Evolutionary conservation across 2,113 vertebrate genomes (phyloP).

Genomic region (Turnix velox): DNA sequence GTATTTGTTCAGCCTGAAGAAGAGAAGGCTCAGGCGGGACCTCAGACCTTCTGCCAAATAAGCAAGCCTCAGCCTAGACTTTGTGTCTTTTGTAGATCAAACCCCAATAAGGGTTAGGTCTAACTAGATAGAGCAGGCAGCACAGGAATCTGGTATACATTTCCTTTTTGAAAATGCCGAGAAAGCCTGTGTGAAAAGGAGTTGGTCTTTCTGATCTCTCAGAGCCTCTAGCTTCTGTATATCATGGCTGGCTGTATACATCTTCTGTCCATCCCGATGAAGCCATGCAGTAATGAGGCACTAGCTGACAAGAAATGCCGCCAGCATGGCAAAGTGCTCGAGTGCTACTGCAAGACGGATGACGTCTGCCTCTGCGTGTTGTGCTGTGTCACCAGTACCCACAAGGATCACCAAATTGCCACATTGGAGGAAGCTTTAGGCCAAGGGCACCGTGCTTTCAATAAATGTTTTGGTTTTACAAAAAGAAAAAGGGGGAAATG

Average conservation of each 20-base stretch:
- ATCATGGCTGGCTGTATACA: neutral
- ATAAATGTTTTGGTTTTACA: too few species aligned
- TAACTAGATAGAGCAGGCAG: too few species aligned
- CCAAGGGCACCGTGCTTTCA: too few species aligned
- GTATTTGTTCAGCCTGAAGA: neutral
- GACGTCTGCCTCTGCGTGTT: conserved; percentile 76
- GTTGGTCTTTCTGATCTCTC: neutral
- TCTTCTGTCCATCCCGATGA: conserved; percentile 67
- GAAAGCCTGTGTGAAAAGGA: conserved; percentile 13
- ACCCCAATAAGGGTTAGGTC: neutral
- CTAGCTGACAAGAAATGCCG: conserved; percentile 79
- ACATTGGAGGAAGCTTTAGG: neutral
- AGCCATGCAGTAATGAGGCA: conserved; percentile 57
- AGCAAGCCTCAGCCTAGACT: too few species aligned
- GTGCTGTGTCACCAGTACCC: conserved; percentile 62
- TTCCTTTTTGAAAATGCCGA: too few species aligned
- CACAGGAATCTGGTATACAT: too few species aligned
- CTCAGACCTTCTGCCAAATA: too few species aligned
- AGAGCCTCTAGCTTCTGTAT: neutral
- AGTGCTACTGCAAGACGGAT: conserved; percentile 77
- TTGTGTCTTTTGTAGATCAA: neutral
- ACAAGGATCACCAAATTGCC: conserved; percentile 61
- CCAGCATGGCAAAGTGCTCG: conserved; percentile 79
- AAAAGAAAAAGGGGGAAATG: too few species aligned
- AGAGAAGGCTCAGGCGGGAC: neutral